Percentiles rank a stretch among this genome's conserved stretches.
Evolutionary conservation across 1,140 invertebrate species (phyloP).

Genomic region (Medauroidea extradentata): DNA sequence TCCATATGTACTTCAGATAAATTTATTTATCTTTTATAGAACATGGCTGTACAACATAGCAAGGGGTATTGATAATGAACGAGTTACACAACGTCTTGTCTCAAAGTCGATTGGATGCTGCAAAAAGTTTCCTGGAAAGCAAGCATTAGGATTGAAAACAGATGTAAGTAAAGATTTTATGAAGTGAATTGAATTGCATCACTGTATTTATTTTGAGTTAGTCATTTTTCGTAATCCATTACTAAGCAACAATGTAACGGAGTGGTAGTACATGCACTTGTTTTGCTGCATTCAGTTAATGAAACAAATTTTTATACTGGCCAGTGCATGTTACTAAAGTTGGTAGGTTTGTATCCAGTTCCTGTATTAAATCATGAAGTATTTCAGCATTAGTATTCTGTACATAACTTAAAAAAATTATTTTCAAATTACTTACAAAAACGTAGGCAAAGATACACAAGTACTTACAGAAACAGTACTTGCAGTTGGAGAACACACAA

Average conservation of each 20-base stretch:
- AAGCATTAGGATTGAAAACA: constrained; percentile 64
- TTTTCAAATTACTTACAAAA: too few species aligned
- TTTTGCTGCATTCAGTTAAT: too few species aligned
- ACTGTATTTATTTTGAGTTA: not conserved
- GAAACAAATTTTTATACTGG: too few species aligned
- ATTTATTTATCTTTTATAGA: constrained; percentile 43
- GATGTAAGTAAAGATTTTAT: constrained; percentile 48
- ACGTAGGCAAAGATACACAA: too few species aligned
- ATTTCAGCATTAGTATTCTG: too few species aligned
- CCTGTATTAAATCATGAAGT: too few species aligned
- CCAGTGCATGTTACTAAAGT: too few species aligned
- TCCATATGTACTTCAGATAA: not conserved
- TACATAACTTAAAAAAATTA: too few species aligned
- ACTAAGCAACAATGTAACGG: not conserved
- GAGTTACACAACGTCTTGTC: constrained; percentile 74
- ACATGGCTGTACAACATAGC: constrained; percentile 83
- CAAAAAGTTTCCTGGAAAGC: constrained; percentile 86
- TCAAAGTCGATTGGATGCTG: constrained; percentile 94
- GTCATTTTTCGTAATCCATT: not conserved
- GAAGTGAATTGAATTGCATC: not conserved
- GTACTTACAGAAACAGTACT: too few species aligned
- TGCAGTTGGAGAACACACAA: too few species aligned
- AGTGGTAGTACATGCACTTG: too few species aligned
- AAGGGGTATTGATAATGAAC: constrained; percentile 81
- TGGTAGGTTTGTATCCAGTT: too few species aligned